Evolutionary conservation across 2,888 invertebrate species (phyloP).

Genomic region (Thecophora atra): DNA sequence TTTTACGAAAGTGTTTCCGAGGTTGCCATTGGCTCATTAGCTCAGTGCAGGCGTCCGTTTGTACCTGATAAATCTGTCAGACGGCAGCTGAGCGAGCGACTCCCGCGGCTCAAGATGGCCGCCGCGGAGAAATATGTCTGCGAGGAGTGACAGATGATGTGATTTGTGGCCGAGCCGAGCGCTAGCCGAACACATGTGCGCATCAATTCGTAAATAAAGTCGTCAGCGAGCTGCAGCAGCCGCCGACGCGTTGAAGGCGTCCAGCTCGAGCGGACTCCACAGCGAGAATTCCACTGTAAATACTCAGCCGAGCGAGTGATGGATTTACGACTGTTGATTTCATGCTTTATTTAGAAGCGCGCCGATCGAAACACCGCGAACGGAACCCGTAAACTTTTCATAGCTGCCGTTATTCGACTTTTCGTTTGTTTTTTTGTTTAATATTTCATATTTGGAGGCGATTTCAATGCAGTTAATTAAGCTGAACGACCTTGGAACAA

Average conservation of each 20-base stretch:
- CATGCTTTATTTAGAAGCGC: neutral
- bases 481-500: too few species aligned
- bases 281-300: slow-evolving; percentile 51
- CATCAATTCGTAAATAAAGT: slow-evolving; percentile 22
- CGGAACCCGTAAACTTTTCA: neutral
- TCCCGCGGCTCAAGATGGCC: slow-evolving; percentile 38
- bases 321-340: slow-evolving; percentile 56
- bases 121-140: neutral
- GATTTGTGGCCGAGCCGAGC: slow-evolving; percentile 50
- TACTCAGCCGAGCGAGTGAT: slow-evolving; percentile 57
- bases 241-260: neutral
- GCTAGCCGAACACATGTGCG: slow-evolving; percentile 10
- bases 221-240: neutral
- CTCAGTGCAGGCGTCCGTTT: slow-evolving; percentile 47
- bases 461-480: too few species aligned
- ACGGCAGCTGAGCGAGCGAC: slow-evolving; percentile 13
- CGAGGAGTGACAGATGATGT: slow-evolving; percentile 61
- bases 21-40: neutral
- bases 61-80: slow-evolving; percentile 64
- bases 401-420: neutral
- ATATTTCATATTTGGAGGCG: too few species aligned
- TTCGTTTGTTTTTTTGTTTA: too few species aligned
- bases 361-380: too few species aligned
- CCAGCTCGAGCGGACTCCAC: too few species aligned
- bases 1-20: too few species aligned